Conservation (phyloP, 2,888 invertebrate species). For the Nomada fucata region DNA sequence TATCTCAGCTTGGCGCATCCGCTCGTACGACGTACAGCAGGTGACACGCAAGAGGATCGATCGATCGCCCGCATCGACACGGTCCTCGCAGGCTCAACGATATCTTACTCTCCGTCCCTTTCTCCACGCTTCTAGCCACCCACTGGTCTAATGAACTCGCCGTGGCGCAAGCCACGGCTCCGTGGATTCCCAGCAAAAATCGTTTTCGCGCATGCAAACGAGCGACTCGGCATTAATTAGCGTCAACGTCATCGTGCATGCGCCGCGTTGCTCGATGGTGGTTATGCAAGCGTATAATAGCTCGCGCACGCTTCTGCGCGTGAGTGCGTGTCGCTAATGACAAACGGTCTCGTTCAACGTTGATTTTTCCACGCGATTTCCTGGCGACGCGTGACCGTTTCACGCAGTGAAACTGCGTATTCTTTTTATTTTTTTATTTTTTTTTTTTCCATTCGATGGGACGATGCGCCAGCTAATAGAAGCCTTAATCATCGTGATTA, state of each 20-base stretch:
- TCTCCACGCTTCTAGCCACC: conserved; percentile 30
- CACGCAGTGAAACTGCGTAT: not conserved
- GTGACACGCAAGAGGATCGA: conserved; percentile 53
- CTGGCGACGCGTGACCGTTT: not conserved
- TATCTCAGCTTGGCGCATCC: conserved; percentile 44
- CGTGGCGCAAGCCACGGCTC: conserved; percentile 39
- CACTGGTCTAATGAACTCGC: conserved; percentile 71
- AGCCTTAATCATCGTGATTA: conserved; percentile 17
- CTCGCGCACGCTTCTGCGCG: conserved; percentile 21
- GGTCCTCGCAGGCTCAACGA: conserved; percentile 60
- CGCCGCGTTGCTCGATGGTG: not conserved
- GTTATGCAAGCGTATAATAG: conserved; percentile 57
- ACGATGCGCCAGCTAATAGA: conserved; percentile 9
- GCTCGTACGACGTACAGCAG: conserved; percentile 45
- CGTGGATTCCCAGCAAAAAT: conserved; percentile 64
- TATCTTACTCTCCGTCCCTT: conserved; percentile 50
- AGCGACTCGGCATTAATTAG: conserved; percentile 72
- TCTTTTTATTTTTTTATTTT: not conserved
- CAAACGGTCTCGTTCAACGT: conserved; percentile 31
- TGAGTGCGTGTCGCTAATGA: conserved; percentile 37
- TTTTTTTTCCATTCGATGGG: not conserved
- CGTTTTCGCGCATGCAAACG: conserved; percentile 70
- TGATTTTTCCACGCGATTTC: conserved; percentile 26
- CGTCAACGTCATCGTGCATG: conserved; percentile 65
- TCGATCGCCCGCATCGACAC: conserved; percentile 61